Conservation (phyloP, 2,888 invertebrate species). For the Patella ulyssiponensis region DNA sequence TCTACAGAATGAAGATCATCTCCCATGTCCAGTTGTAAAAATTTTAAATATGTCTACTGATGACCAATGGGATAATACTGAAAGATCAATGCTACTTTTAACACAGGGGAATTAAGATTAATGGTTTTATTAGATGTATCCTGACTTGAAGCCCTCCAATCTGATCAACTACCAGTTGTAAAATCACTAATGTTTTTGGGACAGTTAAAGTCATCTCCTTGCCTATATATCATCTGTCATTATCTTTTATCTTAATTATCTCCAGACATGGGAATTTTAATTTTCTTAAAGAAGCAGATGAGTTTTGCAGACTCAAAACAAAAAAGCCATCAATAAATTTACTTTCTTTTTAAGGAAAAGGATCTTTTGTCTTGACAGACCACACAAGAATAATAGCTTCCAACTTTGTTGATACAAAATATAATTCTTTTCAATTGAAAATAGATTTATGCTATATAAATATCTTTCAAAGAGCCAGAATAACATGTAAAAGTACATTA, state of each 20-base stretch:
- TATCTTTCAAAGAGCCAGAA: too few relatives aligned
- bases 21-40: constrained; percentile 2
- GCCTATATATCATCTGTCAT: constrained; percentile 3
- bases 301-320: constrained; percentile 7
- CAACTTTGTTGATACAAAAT: too few relatives aligned
- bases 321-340: constrained; percentile 2
- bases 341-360: background rate
- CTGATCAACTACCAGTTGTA: constrained; percentile 11
- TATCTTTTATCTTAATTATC: constrained; percentile 12
- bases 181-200: constrained; percentile 10
- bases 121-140: constrained; percentile 5
- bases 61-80: background rate
- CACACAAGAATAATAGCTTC: background rate
- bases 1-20: background rate
- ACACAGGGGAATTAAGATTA: background rate
- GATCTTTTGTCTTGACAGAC: constrained; percentile 1
- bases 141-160: background rate
- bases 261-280: constrained; percentile 10
- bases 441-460: too few relatives aligned
- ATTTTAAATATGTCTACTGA: constrained; percentile 4
- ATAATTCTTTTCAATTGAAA: too few relatives aligned
- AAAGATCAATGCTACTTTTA: constrained; percentile 7
- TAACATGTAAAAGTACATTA: too few relatives aligned
- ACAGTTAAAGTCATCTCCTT: constrained; percentile 10
- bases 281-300: background rate